Conservation (phyloP, 2,888 invertebrate species). For the Nomada hirtipes region DNA sequence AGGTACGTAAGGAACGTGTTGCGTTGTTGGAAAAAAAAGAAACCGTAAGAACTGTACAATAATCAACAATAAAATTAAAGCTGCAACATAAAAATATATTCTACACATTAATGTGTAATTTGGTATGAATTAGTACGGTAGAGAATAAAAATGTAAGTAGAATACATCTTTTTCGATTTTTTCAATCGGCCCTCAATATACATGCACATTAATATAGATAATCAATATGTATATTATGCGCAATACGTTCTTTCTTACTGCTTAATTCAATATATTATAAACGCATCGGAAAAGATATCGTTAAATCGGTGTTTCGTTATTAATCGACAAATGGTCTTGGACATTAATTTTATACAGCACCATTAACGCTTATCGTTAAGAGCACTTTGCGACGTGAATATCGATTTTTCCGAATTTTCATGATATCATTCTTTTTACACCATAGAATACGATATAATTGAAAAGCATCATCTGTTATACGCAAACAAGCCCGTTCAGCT, state of each 20-base stretch:
- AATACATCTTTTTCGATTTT: constrained; percentile 8
- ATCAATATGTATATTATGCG: not conserved
- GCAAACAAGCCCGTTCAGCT: constrained; percentile 85
- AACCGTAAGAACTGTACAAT: constrained; percentile 55
- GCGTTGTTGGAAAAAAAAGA: constrained; percentile 7
- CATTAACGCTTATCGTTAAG: constrained; percentile 4
- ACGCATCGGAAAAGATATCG: constrained; percentile 36
- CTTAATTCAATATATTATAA: constrained; percentile 26
- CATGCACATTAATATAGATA: not conserved
- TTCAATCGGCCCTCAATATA: constrained; percentile 3
- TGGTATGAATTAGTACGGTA: constrained; percentile 10
- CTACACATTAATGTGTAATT: not conserved
- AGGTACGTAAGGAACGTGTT: constrained; percentile 54
- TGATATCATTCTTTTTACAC: constrained; percentile 4
- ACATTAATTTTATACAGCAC: constrained; percentile 16
- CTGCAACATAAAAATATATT: constrained; percentile 3
- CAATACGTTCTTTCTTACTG: constrained; percentile 5
- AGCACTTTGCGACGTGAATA: constrained; percentile 5
- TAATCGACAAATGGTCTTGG: not conserved
- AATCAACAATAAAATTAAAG: constrained; percentile 38
- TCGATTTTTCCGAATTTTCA: not conserved
- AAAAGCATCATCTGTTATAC: constrained; percentile 41
- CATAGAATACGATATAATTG: constrained; percentile 28
- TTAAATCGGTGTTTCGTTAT: constrained; percentile 8
- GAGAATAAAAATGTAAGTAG: constrained; percentile 22